A percentile compares a stretch with the other conserved stretches of the same genome.
phyloP scores from a whole-genome alignment of 1,140 invertebrate genomes.

The Papilio aristodemus region DNA sequence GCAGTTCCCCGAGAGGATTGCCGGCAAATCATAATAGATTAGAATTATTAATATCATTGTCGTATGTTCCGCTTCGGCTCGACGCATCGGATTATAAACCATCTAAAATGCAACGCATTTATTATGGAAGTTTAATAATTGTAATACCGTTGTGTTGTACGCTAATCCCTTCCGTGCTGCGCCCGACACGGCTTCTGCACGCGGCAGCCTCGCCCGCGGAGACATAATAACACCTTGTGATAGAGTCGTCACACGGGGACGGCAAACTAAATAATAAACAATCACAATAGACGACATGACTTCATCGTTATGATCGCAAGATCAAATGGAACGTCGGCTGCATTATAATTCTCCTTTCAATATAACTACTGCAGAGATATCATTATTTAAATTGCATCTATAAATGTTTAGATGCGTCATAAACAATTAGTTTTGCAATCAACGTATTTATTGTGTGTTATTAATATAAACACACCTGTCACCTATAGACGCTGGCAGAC shows the following conservation, averaged over 20 bases:
- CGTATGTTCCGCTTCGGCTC: constrained; percentile 29
- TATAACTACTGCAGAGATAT: constrained; percentile 39
- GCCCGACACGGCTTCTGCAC: neutral
- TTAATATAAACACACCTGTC: constrained; percentile 14
- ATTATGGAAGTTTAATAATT: constrained; percentile 14
- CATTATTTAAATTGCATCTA: constrained; percentile 28
- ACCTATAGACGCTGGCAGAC: neutral
- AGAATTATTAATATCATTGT: constrained; percentile 45
- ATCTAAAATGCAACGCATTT: constrained; percentile 28
- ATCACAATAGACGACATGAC: constrained; percentile 50
- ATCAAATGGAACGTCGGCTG: constrained; percentile 46
- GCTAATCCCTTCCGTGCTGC: neutral
- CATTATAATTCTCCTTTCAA: constrained; percentile 50
- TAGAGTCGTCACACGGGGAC: constrained; percentile 14
- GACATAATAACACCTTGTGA: neutral
- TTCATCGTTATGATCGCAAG: constrained; percentile 48
- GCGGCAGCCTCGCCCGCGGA: neutral
- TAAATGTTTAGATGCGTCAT: constrained; percentile 23
- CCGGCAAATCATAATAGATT: constrained; percentile 42
- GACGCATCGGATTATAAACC: constrained; percentile 33
- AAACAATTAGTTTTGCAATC: constrained; percentile 6
- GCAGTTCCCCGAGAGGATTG: constrained; percentile 34
- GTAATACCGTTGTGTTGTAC: constrained; percentile 6
- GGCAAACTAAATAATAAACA: constrained; percentile 45
- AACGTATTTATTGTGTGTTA: constrained; percentile 10